These are phyloP conservation scores for Drosophila parvula DNA, from an alignment of 1,140 invertebrate species.

Conservation along the genomic window DNA sequence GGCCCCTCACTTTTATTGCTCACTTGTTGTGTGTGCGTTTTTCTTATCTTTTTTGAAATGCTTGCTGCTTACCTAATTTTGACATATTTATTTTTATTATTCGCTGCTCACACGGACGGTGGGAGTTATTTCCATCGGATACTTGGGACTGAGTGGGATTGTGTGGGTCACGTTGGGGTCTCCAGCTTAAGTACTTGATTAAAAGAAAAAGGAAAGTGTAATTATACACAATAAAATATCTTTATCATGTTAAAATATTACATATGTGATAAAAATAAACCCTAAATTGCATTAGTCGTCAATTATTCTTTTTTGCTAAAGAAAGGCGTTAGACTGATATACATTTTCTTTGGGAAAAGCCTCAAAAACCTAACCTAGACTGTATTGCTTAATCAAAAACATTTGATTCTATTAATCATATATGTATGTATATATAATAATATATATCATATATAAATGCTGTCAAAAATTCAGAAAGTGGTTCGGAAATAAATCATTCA, in stretches of 20 bases:
- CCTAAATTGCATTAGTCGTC: neutral
- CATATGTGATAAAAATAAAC: no score
- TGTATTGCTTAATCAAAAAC: no score
- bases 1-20: conserved; percentile 19
- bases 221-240: neutral
- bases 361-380: no score
- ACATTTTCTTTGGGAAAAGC: no score
- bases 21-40: conserved; percentile 34
- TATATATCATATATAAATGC: no score
- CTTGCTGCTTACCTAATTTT: conserved; percentile 74
- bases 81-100: conserved; percentile 76
- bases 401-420: no score
- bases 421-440: no score
- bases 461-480: no score
- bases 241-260: neutral
- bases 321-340: no score
- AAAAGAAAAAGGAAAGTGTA: conserved; percentile 14
- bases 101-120: conserved; percentile 28
- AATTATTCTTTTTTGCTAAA: neutral
- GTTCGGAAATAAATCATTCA: no score
- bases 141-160: conserved; percentile 21
- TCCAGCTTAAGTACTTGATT: conserved; percentile 16
- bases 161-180: conserved; percentile 32
- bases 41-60: conserved; percentile 49
- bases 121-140: conserved; percentile 2